These are phyloP conservation scores for Diaphora mendica DNA, from an alignment of 2,888 invertebrate species.

Conservation along the genomic window DNA sequence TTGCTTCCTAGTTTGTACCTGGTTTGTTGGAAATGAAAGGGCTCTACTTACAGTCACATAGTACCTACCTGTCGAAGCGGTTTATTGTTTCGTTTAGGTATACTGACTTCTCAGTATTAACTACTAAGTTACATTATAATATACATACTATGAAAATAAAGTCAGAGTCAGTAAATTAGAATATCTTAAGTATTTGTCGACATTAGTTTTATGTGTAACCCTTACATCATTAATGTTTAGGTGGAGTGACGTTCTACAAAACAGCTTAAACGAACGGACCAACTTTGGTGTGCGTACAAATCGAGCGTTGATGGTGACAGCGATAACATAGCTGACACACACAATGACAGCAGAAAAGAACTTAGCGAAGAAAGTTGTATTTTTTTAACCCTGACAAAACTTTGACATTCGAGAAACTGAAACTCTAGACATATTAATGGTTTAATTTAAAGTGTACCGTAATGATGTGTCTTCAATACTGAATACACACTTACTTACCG, in stretches of 20 bases:
- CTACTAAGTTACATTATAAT: not conserved
- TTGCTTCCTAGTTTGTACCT: conserved; percentile 41
- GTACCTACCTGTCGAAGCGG: not conserved
- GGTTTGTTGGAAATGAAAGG: conserved; percentile 37
- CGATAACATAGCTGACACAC: not conserved
- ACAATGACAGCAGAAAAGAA: not conserved
- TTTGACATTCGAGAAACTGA: not conserved
- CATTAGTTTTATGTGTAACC: not conserved
- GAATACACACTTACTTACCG: not conserved
- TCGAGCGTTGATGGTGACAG: not conserved
- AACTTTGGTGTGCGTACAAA: not conserved
- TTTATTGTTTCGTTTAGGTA: not conserved
- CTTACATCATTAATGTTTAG: not conserved
- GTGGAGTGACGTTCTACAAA: not conserved
- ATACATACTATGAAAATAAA: not conserved
- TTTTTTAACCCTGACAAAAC: not conserved
- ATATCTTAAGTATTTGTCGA: not conserved
- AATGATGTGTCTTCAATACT: not conserved
- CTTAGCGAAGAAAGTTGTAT: not conserved
- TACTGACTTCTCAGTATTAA: not conserved
- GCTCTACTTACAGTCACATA: conserved; percentile 27
- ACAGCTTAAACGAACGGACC: not conserved
- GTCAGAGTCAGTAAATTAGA: not conserved
- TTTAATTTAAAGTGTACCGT: not conserved
- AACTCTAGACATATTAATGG: not conserved